Evolutionary conservation across 2,113 vertebrate species (phyloP), one percentile per base, ranked within the genome.

Genomic region (Dascyllus trimaculatus): DNA sequence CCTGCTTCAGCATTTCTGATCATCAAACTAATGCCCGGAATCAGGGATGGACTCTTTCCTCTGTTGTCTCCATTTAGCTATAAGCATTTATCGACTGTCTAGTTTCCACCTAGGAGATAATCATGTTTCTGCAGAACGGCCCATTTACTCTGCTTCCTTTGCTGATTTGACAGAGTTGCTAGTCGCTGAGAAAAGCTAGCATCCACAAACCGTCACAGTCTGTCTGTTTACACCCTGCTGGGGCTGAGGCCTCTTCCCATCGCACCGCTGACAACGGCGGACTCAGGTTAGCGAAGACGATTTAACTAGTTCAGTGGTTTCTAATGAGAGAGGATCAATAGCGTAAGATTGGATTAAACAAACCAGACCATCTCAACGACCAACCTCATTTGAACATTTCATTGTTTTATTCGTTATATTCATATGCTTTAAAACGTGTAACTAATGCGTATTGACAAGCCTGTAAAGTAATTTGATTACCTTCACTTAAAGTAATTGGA

Each of bases 11-110:
- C 90, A 72, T 88, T 90, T 86, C 78, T 88, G 81, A 84, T 91
- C 80, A 92, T 91, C 91, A 87, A 92, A 88, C 82, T 89, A 91
- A 90, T 91, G 83, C 73, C 81, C 78, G 77, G 87, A 87, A 89
- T 91, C 89, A 88, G 43, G 32, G 70, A 77, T 65, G 66, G 78
- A 76, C 78, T 63, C 64, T 56, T 49, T 74, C 66, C 81, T 75
- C 71, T 0, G 52, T 78, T 74, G 85, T 89, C 80, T 86, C 80
- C 86, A 85, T 89, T 85, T 78, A 91, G 92, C 81, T 75, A 88
- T 91, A 85, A 81, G 81, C 24, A 66, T 87, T 85, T 84, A 94
- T 93, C 89, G 91, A 91, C 87, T 90, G 77, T 82, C 82, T 79
- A 49, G 76, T 83, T 90, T 85, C 86, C 75, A 80, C 85, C 80